Conservation (phyloP, 2,113 vertebrate genomes). For the Anoura caudifer region DNA sequence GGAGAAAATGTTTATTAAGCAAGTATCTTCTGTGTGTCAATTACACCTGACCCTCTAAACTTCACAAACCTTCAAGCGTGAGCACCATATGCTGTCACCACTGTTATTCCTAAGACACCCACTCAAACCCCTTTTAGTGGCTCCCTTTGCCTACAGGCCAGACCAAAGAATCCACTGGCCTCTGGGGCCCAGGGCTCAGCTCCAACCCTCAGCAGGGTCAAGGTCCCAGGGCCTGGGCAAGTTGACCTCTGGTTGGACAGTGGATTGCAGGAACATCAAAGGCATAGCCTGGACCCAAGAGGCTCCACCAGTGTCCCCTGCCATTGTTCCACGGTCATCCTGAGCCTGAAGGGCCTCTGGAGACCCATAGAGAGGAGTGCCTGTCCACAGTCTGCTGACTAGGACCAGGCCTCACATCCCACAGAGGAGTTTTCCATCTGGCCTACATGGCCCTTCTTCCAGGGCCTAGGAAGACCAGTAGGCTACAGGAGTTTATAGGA, state of each 20-base stretch:
- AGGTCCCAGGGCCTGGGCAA: too few relatives aligned
- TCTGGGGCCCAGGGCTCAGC: background rate
- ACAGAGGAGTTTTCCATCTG: background rate
- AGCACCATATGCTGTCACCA: accelerated
- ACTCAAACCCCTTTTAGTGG: background rate
- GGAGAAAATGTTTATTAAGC: background rate
- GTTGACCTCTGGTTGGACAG: background rate
- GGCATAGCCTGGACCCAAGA: background rate
- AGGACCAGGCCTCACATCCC: background rate
- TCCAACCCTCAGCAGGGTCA: background rate
- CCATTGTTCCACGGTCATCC: background rate
- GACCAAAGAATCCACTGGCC: too few relatives aligned
- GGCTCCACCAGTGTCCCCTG: too few relatives aligned
- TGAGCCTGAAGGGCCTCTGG: background rate
- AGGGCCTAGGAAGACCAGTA: accelerated
- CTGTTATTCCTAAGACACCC: background rate
- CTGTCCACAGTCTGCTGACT: background rate
- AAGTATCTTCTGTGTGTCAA: background rate
- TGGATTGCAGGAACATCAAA: background rate
- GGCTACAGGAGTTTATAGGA: background rate
- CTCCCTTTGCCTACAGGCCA: background rate
- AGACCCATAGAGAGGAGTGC: background rate
- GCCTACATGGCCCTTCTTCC: accelerated
- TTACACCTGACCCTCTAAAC: accelerated
- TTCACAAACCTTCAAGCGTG: accelerated